Evolutionary conservation across 2,888 invertebrate species (phyloP), one percentile per base, ranked within the genome.

Genomic region (Campaea margaritaria): DNA sequence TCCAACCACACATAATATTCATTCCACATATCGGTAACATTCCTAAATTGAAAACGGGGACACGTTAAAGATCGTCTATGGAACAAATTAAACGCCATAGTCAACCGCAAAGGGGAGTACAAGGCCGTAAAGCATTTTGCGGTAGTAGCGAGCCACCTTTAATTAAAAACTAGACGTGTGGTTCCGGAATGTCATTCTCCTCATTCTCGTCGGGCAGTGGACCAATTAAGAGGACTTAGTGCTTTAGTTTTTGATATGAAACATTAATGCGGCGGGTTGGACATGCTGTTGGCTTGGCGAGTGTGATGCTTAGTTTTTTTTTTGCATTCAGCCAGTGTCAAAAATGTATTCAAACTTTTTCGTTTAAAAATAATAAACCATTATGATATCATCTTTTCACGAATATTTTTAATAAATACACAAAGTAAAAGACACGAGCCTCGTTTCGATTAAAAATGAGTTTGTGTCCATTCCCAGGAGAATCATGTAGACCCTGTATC

Each of bases 11-110:
- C 31, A 7, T 31, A 31, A 3, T 9, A 1, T 7, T 9, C 7
- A 31, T 31, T 31, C 9, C 9, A 31, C 31, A 31, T 9, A 31
- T 31, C 31, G 9, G 31, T 11, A 16, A 41, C 14, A 41, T 41
- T 41, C 10, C 9, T 1, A 31, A 31, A 44, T 14, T 14, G 15
- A 36, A 45, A 46, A 39, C n/a, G 47, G 27, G 14, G 43, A 57
- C 49, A 27, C 27, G 28, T 21, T 15, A 47, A 41, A 42, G 28
- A 31, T 36, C 50, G 51, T 48, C 48, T 44, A 38, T 16, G 36
- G 46, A 44, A 51, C 39, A 49, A 57, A 64, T 62, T 56, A 59
- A 60, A 52, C 15, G 49, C 27, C 55, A n/a, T 21, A 31, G 27
- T 7, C 43, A 41, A 58, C 51, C 56, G 36, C 50, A 31, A 14